These are phyloP conservation scores for Hypomecis punctinalis DNA, from an alignment of 2,888 invertebrate genomes.

Conservation along the genomic window DNA sequence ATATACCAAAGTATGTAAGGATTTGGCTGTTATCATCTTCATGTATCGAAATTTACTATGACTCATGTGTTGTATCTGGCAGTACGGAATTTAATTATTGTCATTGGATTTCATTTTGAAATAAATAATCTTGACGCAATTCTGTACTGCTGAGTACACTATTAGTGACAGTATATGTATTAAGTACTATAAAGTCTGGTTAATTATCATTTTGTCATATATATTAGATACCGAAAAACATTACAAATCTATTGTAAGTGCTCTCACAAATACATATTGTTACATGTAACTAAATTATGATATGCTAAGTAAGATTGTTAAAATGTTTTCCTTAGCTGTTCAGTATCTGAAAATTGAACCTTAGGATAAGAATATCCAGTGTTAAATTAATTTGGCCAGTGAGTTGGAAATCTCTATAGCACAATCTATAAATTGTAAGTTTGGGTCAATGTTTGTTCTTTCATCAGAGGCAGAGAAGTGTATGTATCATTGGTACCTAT, in stretches of 20 bases:
- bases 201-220: conserved; percentile 14
- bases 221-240: conserved; percentile 8
- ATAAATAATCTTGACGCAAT: conserved; percentile 17
- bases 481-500: conserved; percentile 10
- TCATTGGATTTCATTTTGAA: neutral
- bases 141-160: conserved; percentile 41
- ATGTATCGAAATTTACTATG: conserved; percentile 57
- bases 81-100: conserved; percentile 24
- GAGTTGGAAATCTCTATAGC: conserved; percentile 9
- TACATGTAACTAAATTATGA: conserved; percentile 6
- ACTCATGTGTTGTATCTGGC: conserved; percentile 35
- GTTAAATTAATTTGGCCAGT: conserved; percentile 11
- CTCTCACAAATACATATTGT: conserved; percentile 26
- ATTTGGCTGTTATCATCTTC: conserved; percentile 60
- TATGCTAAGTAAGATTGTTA: conserved; percentile 14
- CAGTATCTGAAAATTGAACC: conserved; percentile 2
- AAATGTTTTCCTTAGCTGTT: conserved; percentile 6
- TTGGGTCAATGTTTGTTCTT: neutral
- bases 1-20: conserved; percentile 62
- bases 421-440: conserved; percentile 15
- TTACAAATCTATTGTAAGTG: conserved; percentile 43
- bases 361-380: conserved; percentile 7
- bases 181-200: conserved; percentile 31
- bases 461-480: neutral
- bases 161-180: conserved; percentile 41